Evolutionary conservation across 2,888 invertebrate species (phyloP), one percentile per base, ranked within the genome.

Genomic region (Trissolcus japonicus): DNA sequence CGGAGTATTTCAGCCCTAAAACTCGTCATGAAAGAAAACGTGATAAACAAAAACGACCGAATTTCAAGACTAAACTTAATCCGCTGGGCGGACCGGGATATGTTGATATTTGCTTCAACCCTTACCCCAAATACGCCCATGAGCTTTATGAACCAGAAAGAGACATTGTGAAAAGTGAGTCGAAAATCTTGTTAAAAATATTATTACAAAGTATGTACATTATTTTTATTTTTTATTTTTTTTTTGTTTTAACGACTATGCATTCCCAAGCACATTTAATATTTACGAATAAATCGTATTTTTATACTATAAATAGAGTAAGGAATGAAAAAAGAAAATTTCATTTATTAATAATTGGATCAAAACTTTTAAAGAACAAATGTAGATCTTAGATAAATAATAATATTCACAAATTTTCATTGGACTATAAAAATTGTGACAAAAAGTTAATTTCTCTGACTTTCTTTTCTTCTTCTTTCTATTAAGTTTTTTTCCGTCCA

Each of bases 1-100:
- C 85, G 83, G 29, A 61, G 59, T 75, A 79, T 74, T 85, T 88
- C 82, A 81, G 87, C 85, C 76, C 89, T 82, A 71, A 80, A 79
- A 51, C 68, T 43, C 80, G 77, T 67, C n/a, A 43, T 7, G 46
- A 53, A 25, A 65, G n/a, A 54, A 72, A 83, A 77, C 46, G 79
- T n/a, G 21, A 21, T n/a, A n/a, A 41, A 66, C 55, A 78, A 50
- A 59, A 63, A 1, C n/a, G n/a, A n/a, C 82, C 83, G 13, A 86
- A 86, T 68, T 80, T 76, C 73, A 84, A 82, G 76, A 85, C 84
- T 60, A 84, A 81, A 56, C 86, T 84, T 17, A 84, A 82, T 78
- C 85, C 85, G 6, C 19, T 78, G 57, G 92, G 92, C 7, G 91
- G 91, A 1, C 90, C 90, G 17, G 92, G 92, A 29, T 92, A 91